Evolutionary conservation across 92 coral and sea anemone genomes (phyloP), one percentile per base, ranked within the genome.

Genomic region (Pocillopora meandrina): DNA sequence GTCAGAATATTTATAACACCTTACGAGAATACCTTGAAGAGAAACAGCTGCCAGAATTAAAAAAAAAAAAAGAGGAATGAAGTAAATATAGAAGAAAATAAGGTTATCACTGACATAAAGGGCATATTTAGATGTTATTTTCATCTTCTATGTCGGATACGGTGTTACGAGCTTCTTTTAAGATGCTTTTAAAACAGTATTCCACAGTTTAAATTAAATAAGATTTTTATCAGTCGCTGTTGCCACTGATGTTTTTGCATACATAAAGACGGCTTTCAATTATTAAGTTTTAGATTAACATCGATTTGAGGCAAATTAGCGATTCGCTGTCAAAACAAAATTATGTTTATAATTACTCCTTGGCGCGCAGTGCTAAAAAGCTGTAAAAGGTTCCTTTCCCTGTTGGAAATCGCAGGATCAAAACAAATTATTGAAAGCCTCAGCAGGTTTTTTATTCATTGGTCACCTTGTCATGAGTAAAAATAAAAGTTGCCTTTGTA

Each of bases 271-370:
- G 79, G 61, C 62, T 82, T 82, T 72, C 61, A 82, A 82, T 73
- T n/a, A 72, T 58, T 34, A 21, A 57, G 62, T 72, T 82, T 17
- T 20, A 82, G 86, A 82, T 82, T 59, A 33, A 26, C 86, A 82
- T 82, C 86, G 47, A 72, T 61, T 71, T 71, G 72, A 47, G 49
- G 21, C 75, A 82, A 58, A 82, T 82, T 61, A 73, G 79, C 72
- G 18, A 9, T 72, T 71, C 61, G 42, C 36, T 82, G 86, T 82
- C 86, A 82, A 72, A 80, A 71, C 78, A 35, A 82, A 82, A 15
- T 65, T 59, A 34, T 78, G 21, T 64, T 56, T 72, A 59, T 10
- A 71, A 71, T 21, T 23, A 62, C 47, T 19, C 18, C 52, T 59
- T 34, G 9, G 17, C 79, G 59, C 16, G 16, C 59, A 13, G 61